Percentiles rank a stretch among this genome's conserved stretches.
These are phyloP conservation scores for Mesodorylaimus sp. DNA, from an alignment of 2,888 invertebrate species.

Conservation along the genomic window DNA sequence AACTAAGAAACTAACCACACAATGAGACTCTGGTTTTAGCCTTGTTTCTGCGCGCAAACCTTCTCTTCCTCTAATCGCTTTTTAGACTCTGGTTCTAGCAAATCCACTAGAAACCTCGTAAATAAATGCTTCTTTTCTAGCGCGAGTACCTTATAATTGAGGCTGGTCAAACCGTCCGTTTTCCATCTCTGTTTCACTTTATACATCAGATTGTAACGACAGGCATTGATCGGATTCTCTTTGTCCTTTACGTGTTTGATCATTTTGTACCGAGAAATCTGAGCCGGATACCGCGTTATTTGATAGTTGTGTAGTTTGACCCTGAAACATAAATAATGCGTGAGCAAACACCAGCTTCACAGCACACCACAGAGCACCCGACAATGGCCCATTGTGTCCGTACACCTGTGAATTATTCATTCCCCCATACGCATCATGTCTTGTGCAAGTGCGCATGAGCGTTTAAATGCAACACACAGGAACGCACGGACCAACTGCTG, in stretches of 20 bases:
- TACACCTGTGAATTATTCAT: too few relatives aligned
- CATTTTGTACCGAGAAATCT: slow-evolving; percentile 88
- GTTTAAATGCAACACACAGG: too few relatives aligned
- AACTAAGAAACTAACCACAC: too few relatives aligned
- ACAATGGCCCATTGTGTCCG: too few relatives aligned
- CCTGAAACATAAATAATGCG: slow-evolving; percentile 11
- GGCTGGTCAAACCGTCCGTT: slow-evolving; percentile 34
- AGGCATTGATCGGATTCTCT: slow-evolving; percentile 52
- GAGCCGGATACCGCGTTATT: slow-evolving; percentile 75
- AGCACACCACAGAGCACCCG: not conserved
- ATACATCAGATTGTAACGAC: slow-evolving; percentile 31
- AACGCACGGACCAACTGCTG: too few relatives aligned
- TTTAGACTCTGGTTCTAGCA: slow-evolving; percentile 8
- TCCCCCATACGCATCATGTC: too few relatives aligned
- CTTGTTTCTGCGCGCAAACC: not conserved
- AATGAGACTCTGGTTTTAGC: too few relatives aligned
- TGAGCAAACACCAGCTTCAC: not conserved
- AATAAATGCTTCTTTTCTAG: slow-evolving; percentile 5
- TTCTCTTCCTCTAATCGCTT: slow-evolving; percentile 3
- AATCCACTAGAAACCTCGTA: slow-evolving; percentile 11
- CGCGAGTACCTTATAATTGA: slow-evolving; percentile 27
- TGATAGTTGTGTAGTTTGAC: slow-evolving; percentile 41
- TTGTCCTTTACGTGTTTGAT: slow-evolving; percentile 69
- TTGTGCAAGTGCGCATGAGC: too few relatives aligned
- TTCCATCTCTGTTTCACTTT: slow-evolving; percentile 31